Evolutionary conservation across 2,113 vertebrate genomes (phyloP), one percentile per base, ranked within the genome.

Genomic region (Coregonus clupeaformis): DNA sequence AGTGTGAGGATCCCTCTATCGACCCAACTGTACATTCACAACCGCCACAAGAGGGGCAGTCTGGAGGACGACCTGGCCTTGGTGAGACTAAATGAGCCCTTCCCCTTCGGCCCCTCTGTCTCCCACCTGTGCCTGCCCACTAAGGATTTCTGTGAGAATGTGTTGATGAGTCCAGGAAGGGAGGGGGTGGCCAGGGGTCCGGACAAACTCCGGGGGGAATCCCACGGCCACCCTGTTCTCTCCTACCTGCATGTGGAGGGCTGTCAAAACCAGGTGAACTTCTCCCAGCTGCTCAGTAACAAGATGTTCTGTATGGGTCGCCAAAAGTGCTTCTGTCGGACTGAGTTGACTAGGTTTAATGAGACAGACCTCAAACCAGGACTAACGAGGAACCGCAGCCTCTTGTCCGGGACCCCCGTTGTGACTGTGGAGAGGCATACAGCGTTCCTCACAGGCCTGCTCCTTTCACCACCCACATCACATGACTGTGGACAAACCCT

Each of bases 381-480:
- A 62, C 60, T n/a, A 22, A 24, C 1, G 9, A 62, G n/a, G 66
- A 47, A 20, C 1, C 82, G 82, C 5, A 59, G 0, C 0, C 82
- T 91, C 67, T 68, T 69, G 27, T 89, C 87, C 4, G 97, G 97
- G 24, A 90, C 94, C 6, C 88, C 94, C 0, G 79, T 94, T 0
- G 90, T 88, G 16, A 91, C 94, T 0, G 72, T 92, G n/a, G 91
- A 96, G 22, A 88, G 85, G 16, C 94, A 91, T 3, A 95, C 94
- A 0, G 95, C 90, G 78, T 98, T 97, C 72, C 87, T 98, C 49
- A 96, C 95, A 0, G 97, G 97, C 0, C 81, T 98, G 30, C 86
- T 95, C 67, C 83, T 92, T 14, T 82, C 92, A 1, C 83, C 90
- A 1, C 83, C 90, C 0, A 63, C 60, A 3, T 73, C 81, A 49